phyloP scores from a whole-genome alignment of 2,888 invertebrate species.

The Dicyrtomina minuta region DNA sequence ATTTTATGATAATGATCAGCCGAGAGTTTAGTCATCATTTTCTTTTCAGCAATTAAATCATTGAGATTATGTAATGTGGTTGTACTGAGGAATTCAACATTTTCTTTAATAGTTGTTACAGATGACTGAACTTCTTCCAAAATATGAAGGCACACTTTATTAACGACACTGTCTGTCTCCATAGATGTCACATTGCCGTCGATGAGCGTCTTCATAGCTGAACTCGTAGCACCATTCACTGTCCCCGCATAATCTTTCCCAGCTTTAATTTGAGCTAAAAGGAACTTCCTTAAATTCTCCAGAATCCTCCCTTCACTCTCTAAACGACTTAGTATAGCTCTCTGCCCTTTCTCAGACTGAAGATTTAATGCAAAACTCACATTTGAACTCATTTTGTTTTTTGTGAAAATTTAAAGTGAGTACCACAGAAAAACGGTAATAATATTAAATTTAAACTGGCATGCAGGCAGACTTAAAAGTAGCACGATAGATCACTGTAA shows the following conservation, averaged over 20 bases:
- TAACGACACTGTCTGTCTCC: slow-evolving; percentile 44
- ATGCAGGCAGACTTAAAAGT: background rate
- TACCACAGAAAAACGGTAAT: background rate
- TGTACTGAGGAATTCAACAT: slow-evolving; percentile 81
- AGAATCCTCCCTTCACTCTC: slow-evolving; percentile 89
- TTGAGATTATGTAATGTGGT: slow-evolving; percentile 79
- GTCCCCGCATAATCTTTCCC: slow-evolving; percentile 88
- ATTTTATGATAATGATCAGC: slow-evolving; percentile 86
- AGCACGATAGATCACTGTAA: too few relatives aligned
- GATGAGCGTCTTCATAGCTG: slow-evolving; percentile 79
- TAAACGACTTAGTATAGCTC: slow-evolving; percentile 83
- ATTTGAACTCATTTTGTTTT: slow-evolving; percentile 46
- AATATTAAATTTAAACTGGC: background rate
- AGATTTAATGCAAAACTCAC: slow-evolving; percentile 78
- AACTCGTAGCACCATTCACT: slow-evolving; percentile 74
- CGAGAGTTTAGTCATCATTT: slow-evolving; percentile 80
- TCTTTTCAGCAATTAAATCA: slow-evolving; percentile 79
- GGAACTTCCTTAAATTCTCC: slow-evolving; percentile 86
- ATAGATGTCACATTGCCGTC: slow-evolving; percentile 56
- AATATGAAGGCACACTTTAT: slow-evolving; percentile 57
- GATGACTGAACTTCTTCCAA: slow-evolving; percentile 87
- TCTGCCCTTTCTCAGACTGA: slow-evolving; percentile 85
- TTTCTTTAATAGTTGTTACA: slow-evolving; percentile 76
- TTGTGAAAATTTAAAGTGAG: background rate
- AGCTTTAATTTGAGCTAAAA: slow-evolving; percentile 82